Percentiles rank a stretch among this genome's conserved stretches.
Conservation (phyloP, 1,140 invertebrate genomes). For the Helicoverpa zea region DNA sequence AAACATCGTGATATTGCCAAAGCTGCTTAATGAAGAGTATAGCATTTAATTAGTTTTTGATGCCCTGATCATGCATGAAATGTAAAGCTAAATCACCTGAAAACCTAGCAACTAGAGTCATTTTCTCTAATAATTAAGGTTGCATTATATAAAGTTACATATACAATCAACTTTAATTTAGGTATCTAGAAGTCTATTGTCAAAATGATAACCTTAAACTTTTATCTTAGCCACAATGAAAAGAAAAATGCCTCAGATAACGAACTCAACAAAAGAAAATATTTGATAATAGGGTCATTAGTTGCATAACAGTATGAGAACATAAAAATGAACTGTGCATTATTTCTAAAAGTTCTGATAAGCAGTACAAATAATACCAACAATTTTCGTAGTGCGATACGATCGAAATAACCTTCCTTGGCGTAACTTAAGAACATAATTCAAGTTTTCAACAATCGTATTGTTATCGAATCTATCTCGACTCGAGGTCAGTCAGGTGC, state of each 20-base stretch:
- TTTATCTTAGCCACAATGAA: background rate
- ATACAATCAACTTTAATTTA: too few species aligned
- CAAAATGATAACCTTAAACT: background rate
- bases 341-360: slow-evolving; percentile 48
- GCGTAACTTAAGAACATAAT: slow-evolving; percentile 58
- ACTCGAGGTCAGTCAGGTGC: slow-evolving; percentile 44
- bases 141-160: too few species aligned
- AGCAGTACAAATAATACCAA: slow-evolving; percentile 48
- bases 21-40: too few species aligned
- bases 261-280: slow-evolving; percentile 44
- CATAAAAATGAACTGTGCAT: slow-evolving; percentile 32
- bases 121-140: too few species aligned
- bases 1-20: too few species aligned
- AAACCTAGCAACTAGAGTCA: too few species aligned
- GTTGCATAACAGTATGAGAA: slow-evolving; percentile 37
- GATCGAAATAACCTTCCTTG: slow-evolving; percentile 60
- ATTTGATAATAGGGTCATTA: slow-evolving; percentile 38
- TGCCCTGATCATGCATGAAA: too few species aligned
- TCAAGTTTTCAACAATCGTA: slow-evolving; percentile 65
- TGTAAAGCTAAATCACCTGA: too few species aligned
- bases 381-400: slow-evolving; percentile 58
- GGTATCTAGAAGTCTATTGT: background rate
- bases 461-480: slow-evolving; percentile 59
- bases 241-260: slow-evolving; percentile 9
- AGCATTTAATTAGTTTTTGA: too few species aligned